Evolutionary conservation across 2,797 vertebrate species (phyloP), one percentile per base, ranked within the genome.

Genomic region (Diplodus puntazzo): DNA sequence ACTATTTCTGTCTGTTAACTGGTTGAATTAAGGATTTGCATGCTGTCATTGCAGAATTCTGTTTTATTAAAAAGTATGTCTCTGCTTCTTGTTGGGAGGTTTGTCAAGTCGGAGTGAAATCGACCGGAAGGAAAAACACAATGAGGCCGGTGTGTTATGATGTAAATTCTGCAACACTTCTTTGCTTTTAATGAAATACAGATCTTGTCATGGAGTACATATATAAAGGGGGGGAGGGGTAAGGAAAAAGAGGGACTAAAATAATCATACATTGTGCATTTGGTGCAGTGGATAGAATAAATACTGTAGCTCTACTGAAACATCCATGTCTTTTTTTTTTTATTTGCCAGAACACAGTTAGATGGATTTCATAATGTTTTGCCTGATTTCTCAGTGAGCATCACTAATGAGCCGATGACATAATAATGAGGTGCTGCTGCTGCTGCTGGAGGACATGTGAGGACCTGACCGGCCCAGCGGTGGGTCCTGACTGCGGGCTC

Each of bases 11-110:
- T 94, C 92, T 93, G 90, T 93, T 92, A 75, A 77, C 89, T 92
- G 94, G 88, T 93, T 92, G 92, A 92, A 93, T 90, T 93, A 92
- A 94, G 93, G 89, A 92, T 93, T 93, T 95, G 94, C 94, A 95
- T 95, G 94, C 91, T 87, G 85, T 92, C 92, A 94, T 91, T 94
- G 91, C 89, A 77, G 81, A 92, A 88, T 91, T 94, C 84, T 87
- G 91, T 93, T 94, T 90, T 89, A 92, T 94, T 92, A 91, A 93
- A 39, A 84, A 91, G 91, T 93, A 89, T 92, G 92, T 94, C 91
- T 93, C 88, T 92, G 83, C 88, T 91, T 90, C 87, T 90, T 86
- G 82, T 86, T 85, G 9, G 85, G 88, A 83, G 79, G 85, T 91
- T 90, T 92, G 84, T 93, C 78, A 86, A 34, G 89, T 91, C 53